Percentiles rank a stretch among this genome's conserved stretches.
Conservation (phyloP, 2,797 vertebrate genomes). For the Anabacerthia variegaticeps region DNA sequence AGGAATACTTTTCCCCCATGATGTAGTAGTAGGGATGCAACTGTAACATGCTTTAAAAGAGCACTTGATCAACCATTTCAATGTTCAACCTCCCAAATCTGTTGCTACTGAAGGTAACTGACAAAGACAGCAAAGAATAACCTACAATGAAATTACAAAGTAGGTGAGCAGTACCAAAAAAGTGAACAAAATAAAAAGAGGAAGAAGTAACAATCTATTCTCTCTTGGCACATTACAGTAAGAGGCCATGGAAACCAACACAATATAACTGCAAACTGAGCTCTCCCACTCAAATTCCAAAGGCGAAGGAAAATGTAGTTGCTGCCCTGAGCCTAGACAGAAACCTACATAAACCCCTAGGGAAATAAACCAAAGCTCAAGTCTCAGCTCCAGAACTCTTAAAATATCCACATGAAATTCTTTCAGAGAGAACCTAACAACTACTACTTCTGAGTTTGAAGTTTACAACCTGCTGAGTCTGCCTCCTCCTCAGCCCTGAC, state of each 20-base stretch:
- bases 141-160: neutral
- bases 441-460: neutral
- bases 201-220: neutral
- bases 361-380: neutral
- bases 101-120: neutral
- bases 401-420: neutral
- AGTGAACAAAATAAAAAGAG: neutral
- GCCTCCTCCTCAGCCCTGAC: neutral
- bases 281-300: slow-evolving; percentile 47
- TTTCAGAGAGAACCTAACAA: neutral
- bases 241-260: neutral
- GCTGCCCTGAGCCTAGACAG: neutral
- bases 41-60: neutral
- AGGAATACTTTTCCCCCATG: neutral
- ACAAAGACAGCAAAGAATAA: neutral
- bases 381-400: neutral
- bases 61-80: neutral
- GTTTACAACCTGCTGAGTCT: neutral
- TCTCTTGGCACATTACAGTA: neutral
- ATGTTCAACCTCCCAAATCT: neutral
- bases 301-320: slow-evolving; percentile 7
- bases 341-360: neutral
- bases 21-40: neutral
- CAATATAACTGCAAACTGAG: neutral
- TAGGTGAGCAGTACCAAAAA: neutral